These are phyloP conservation scores for Heteromormyrus szaboi DNA, from an alignment of 2,797 vertebrate species.

Conservation along the genomic window DNA sequence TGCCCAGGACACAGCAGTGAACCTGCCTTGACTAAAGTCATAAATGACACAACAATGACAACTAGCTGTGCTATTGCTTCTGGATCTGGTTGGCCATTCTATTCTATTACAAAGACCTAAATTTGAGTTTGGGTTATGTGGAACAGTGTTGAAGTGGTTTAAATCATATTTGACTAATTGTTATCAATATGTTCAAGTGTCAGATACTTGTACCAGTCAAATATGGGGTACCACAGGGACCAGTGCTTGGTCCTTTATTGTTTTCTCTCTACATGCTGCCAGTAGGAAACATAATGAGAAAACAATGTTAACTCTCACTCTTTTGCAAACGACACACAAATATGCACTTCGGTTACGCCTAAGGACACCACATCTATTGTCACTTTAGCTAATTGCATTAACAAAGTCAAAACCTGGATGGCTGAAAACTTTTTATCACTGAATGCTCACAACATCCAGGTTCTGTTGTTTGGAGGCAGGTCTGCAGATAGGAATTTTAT, in stretches of 20 bases:
- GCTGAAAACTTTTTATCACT: background rate
- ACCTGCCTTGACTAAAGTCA: background rate
- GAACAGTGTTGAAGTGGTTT: background rate
- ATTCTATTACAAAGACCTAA: background rate
- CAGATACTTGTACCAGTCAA: background rate
- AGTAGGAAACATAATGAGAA: background rate
- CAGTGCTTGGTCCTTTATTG: background rate
- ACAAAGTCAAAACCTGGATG: background rate
- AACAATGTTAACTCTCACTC: background rate
- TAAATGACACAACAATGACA: background rate
- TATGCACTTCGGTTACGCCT: background rate
- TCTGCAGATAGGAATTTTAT: background rate
- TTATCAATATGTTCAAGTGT: background rate
- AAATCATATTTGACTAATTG: background rate
- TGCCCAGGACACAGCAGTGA: background rate
- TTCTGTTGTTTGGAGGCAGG: background rate
- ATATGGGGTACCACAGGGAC: background rate
- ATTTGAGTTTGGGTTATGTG: background rate
- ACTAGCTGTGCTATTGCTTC: background rate
- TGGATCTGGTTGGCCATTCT: background rate
- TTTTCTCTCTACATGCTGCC: background rate
- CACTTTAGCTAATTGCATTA: background rate
- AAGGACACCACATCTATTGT: background rate
- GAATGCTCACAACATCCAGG: background rate
- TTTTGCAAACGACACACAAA: background rate